These are phyloP conservation scores for Anguilla obscura DNA, from an alignment of 2,797 vertebrate genomes.

Conservation along the genomic window DNA sequence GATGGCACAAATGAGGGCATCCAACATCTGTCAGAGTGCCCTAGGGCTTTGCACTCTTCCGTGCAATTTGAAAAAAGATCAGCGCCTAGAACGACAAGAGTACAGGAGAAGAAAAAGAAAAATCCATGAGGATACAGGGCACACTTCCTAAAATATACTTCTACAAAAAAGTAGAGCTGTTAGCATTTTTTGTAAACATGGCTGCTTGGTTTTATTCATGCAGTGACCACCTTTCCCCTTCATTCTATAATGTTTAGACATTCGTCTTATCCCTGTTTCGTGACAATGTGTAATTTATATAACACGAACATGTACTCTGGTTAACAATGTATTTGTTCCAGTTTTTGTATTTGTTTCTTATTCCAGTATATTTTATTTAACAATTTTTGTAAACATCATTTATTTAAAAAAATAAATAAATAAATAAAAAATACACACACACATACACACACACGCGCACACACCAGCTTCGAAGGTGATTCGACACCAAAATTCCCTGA, in stretches of 20 bases:
- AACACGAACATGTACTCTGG: not conserved
- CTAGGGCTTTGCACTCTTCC: constrained; percentile 87
- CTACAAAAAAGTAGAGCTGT: constrained; percentile 17
- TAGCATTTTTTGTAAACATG: not conserved
- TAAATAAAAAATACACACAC: no score
- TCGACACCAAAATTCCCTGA: constrained; percentile 49
- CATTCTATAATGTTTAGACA: constrained; percentile 30
- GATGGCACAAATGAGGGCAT: constrained; percentile 87
- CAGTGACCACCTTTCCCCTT: no score
- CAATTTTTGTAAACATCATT: not conserved
- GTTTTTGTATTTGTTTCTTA: not conserved
- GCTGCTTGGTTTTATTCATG: not conserved
- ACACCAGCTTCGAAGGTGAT: constrained; percentile 26
- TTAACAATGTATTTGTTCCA: not conserved
- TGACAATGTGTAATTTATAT: constrained; percentile 32
- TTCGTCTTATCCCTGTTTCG: no score
- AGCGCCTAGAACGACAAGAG: constrained; percentile 67
- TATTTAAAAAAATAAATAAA: not conserved
- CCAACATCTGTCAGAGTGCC: constrained; percentile 89
- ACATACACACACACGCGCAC: not conserved
- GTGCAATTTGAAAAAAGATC: constrained; percentile 91
- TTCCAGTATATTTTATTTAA: not conserved
- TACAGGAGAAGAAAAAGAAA: constrained; percentile 47
- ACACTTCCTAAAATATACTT: not conserved
- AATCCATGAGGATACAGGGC: constrained; percentile 30